Evolutionary conservation across 37 sponge, comb jelly and placozoan genomes (phyloP).

Genomic region (Mnemiopsis leidyi): DNA sequence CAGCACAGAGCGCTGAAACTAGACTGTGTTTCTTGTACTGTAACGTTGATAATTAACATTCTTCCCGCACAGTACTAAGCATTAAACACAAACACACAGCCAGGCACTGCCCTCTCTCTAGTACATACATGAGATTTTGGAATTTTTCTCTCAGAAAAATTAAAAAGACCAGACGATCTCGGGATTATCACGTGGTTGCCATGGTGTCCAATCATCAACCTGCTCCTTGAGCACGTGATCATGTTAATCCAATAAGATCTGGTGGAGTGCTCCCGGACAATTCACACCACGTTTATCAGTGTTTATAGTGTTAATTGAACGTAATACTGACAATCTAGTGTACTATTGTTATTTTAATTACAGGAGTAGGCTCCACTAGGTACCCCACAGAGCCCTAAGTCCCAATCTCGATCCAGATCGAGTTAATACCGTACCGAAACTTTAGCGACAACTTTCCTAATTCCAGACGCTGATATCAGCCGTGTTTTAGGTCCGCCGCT

Average conservation of each 20-base stretch:
- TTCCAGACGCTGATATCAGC: background rate
- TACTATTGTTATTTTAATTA: background rate
- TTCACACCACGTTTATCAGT: constrained; percentile 28
- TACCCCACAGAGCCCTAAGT: background rate
- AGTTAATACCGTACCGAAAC: background rate
- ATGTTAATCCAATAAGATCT: background rate
- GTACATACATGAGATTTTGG: constrained; percentile 7
- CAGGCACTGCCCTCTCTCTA: background rate
- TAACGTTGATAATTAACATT: background rate
- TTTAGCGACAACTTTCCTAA: background rate
- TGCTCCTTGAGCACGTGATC: background rate
- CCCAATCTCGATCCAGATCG: background rate
- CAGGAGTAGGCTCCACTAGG: background rate
- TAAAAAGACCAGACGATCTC: constrained; percentile 42
- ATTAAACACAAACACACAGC: background rate
- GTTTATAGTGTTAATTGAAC: constrained; percentile 59
- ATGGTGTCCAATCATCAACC: background rate
- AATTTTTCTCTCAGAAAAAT: background rate
- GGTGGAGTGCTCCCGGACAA: background rate
- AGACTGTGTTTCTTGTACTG: background rate
- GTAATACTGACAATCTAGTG: background rate
- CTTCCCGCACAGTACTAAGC: background rate
- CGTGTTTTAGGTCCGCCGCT: background rate
- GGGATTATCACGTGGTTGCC: background rate
- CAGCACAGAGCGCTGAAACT: background rate